These are phyloP conservation scores for Salminus brasiliensis DNA, from an alignment of 2,113 vertebrate species.

Conservation along the genomic window DNA sequence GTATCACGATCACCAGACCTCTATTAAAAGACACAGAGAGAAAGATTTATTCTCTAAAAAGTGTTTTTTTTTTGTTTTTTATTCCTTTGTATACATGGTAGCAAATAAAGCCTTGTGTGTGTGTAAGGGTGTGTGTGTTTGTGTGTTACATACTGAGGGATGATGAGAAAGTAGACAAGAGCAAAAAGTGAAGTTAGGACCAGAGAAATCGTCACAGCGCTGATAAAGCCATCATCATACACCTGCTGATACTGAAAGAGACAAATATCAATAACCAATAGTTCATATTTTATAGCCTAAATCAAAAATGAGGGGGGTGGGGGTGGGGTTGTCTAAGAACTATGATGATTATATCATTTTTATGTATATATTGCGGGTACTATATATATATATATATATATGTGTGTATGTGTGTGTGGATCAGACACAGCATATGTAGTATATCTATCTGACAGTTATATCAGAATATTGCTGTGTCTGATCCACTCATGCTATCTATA, in stretches of 20 bases:
- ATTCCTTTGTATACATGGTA: too few species aligned
- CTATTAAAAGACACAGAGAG: conserved; percentile 65
- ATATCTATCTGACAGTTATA: too few species aligned
- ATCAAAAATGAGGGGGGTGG: background rate
- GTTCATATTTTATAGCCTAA: too few species aligned
- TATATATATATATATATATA: too few species aligned
- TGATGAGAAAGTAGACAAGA: conserved; percentile 95
- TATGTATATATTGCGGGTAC: too few species aligned
- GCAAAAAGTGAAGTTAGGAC: conserved; percentile 91
- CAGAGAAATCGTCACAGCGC: conserved; percentile 91
- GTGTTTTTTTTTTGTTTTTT: background rate
- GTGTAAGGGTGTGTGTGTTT: conserved; percentile 42
- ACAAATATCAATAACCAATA: conserved; percentile 29
- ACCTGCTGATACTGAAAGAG: conserved; percentile 90
- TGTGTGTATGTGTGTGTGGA: too few species aligned
- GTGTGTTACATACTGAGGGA: conserved; percentile 88
- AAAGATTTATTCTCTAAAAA: background rate
- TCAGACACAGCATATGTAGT: too few species aligned
- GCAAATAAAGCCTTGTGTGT: background rate
- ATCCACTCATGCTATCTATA: too few species aligned
- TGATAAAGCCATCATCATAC: conserved; percentile 93
- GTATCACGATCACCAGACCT: conserved; percentile 86
- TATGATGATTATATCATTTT: too few species aligned
- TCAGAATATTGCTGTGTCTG: too few species aligned
- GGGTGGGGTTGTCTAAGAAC: too few species aligned